These are phyloP conservation scores for Hydropotes inermis DNA, from an alignment of 2,113 vertebrate genomes.

Conservation along the genomic window DNA sequence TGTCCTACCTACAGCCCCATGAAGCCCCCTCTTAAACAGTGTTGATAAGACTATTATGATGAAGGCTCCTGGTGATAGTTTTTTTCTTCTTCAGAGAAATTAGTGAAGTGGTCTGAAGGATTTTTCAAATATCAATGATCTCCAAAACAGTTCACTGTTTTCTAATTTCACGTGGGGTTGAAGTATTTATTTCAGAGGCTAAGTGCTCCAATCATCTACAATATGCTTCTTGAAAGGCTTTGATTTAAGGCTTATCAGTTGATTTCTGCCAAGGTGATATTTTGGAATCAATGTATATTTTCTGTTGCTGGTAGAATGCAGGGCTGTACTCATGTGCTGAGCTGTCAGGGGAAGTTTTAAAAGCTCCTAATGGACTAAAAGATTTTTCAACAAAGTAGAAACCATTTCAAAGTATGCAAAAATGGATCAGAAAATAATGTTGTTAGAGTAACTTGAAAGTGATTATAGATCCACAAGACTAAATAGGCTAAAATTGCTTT, in stretches of 20 bases:
- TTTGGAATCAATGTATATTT: slow-evolving; percentile 48
- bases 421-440: slow-evolving; percentile 63
- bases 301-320: not conserved
- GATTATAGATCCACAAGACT: slow-evolving; percentile 59
- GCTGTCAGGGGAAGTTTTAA: slow-evolving; percentile 38
- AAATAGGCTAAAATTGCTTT: slow-evolving; percentile 55
- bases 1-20: not conserved
- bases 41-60: not conserved
- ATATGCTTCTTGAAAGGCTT: not conserved
- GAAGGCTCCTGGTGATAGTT: not conserved
- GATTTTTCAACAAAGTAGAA: slow-evolving; percentile 54
- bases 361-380: slow-evolving; percentile 53
- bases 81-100: not conserved
- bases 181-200: not conserved
- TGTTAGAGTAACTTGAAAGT: slow-evolving; percentile 51
- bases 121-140: not conserved
- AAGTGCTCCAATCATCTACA: slow-evolving; percentile 9
- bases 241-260: slow-evolving; percentile 12
- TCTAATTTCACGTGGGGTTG: not conserved
- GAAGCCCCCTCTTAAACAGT: not conserved
- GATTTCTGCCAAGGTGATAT: slow-evolving; percentile 12
- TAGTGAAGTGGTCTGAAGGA: not conserved
- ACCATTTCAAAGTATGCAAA: slow-evolving; percentile 71
- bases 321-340: not conserved
- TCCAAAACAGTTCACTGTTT: not conserved